Evolutionary conservation across 2,113 vertebrate species (phyloP).

Genomic region (Pelvicachromis taeniatus): DNA sequence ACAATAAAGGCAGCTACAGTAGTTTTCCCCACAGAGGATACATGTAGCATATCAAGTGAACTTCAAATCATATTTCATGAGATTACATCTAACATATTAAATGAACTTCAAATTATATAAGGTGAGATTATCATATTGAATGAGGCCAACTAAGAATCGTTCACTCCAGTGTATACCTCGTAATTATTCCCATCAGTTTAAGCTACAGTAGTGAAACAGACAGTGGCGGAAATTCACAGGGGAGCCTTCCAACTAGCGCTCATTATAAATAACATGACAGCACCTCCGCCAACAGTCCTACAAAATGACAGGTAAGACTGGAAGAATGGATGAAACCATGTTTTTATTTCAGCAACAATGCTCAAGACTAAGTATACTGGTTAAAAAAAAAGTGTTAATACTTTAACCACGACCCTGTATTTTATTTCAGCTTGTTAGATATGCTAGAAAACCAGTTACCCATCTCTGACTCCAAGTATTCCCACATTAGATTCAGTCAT

Average conservation of each 20-base stretch:
- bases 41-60: neutral
- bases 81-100: neutral
- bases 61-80: neutral
- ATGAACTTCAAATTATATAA: neutral
- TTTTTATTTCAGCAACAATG: neutral
- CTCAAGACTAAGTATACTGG: neutral
- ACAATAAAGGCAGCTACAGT: neutral
- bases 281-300: accelerated
- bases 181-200: neutral
- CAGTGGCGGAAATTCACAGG: neutral
- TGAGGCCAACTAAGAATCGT: neutral
- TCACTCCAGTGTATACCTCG: neutral
- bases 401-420: neutral
- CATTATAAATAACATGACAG: neutral
- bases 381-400: neutral
- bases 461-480: neutral
- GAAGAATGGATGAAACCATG: neutral
- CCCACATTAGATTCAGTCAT: neutral
- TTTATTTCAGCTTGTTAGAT: neutral
- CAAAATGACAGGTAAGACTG: neutral
- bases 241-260: neutral
- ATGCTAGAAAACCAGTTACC: neutral
- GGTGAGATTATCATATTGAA: neutral
- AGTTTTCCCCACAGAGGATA: neutral
- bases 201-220: neutral